A percentile compares a stretch with the other conserved stretches of the same genome.
These are phyloP conservation scores for Oostethus manadensis DNA, from an alignment of 2,113 vertebrate species.

Conservation along the genomic window DNA sequence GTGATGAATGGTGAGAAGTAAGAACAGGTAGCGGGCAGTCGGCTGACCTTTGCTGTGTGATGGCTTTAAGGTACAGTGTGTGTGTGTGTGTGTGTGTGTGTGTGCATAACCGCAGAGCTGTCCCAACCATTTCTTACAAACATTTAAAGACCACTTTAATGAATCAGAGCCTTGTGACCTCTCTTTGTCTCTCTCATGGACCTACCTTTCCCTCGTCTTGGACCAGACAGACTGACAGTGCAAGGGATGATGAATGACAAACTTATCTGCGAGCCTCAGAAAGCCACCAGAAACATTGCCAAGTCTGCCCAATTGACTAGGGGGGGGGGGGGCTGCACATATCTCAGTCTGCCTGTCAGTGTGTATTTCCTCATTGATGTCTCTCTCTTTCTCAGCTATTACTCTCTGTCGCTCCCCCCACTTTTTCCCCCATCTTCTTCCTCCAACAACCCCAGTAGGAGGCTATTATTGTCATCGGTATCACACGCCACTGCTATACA, in stretches of 20 bases:
- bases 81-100: constrained; percentile 10
- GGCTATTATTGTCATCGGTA: constrained; percentile 45
- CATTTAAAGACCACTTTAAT: no score
- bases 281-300: constrained; percentile 19
- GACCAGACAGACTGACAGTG: constrained; percentile 15
- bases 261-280: constrained; percentile 40
- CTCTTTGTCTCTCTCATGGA: neutral
- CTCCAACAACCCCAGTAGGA: constrained; percentile 29
- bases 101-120: neutral
- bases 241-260: constrained; percentile 32
- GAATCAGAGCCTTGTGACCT: neutral
- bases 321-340: constrained; percentile 10
- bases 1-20: constrained; percentile 43
- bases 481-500: constrained; percentile 4
- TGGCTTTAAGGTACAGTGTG: constrained; percentile 20
- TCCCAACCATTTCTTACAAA: neutral
- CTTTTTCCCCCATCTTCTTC: neutral
- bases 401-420: neutral
- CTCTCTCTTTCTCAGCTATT: constrained; percentile 6
- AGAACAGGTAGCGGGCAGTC: constrained; percentile 14
- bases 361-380: constrained; percentile 14
- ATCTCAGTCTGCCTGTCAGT: constrained; percentile 33
- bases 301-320: constrained; percentile 20
- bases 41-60: constrained; percentile 34
- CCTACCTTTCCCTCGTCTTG: neutral